Base-by-base conservation (phyloP, 2,888 invertebrate genomes). In the Nomada flava region DNA sequence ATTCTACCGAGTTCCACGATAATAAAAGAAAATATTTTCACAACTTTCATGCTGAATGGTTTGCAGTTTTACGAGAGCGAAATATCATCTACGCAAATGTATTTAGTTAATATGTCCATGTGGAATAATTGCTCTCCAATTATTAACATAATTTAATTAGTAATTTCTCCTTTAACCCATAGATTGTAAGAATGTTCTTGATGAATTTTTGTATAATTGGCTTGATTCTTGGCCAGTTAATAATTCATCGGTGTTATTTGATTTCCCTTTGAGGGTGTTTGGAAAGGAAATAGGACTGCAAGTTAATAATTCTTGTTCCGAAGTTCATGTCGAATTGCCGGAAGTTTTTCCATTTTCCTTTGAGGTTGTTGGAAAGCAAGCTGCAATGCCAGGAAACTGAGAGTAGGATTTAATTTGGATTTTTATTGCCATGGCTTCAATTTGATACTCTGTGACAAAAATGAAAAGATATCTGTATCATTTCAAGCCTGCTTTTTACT, bases 401-500 rank as follows among this genome's bases (percentile, higher is more conserved):
- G 55, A 44, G 55, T 20, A 44, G 57, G 44, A 69, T 69, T 42
- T 57, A 42, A 69, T 57, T 69, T 69, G 20, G n/a, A n/a, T 26
- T 44, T 18, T 55, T n/a, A 57, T 57, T 57, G 44, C 11, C 13
- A 18, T n/a, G 4, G 5, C 44, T 44, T 44, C 23, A 42, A 44
- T 57, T 44, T 26, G 1, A 2, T 26, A 13, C 11, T 1, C 11
- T 3, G 26, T 44, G 7, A 7, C 20, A 23, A 63, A 63, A 47
- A 47, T 11, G n/a, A 4, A 4, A n/a, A 10, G n/a, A 20, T 13
- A 20, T 67, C 52, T 52, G 20, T 3, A 26, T 11, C 23, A 23
- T 23, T 23, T 13, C 26, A 10, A 11, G n/a, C n/a, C 20, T 11
- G n/a, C 55, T 20, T 55, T 20, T 23, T 23, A 20, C 55, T 23